These are phyloP conservation scores for Metellina segmentata DNA, from an alignment of 2,888 invertebrate genomes.

Conservation along the genomic window DNA sequence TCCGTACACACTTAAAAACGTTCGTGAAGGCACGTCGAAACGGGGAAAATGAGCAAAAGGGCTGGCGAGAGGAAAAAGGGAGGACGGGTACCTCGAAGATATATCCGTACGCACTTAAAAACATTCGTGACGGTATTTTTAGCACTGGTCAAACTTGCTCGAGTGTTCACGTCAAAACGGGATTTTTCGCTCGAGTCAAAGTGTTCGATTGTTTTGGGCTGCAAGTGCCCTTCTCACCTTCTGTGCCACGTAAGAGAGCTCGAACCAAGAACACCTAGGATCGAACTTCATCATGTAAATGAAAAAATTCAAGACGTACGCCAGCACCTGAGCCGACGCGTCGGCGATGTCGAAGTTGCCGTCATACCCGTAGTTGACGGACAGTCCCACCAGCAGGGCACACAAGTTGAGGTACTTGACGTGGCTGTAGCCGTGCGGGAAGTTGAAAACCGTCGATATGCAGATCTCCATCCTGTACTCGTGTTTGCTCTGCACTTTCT, in stretches of 20 bases:
- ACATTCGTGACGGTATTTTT: no score
- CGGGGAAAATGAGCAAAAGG: no score
- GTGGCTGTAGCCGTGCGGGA: background rate
- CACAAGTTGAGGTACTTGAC: background rate
- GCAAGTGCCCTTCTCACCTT: background rate
- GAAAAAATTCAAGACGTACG: constrained; percentile 15
- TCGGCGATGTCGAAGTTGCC: background rate
- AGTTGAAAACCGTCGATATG: background rate
- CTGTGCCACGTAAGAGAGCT: background rate
- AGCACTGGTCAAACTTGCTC: no score
- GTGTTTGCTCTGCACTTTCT: background rate
- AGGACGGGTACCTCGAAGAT: no score
- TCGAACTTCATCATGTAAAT: background rate
- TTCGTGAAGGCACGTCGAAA: no score
- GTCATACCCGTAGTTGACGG: background rate
- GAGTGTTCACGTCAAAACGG: no score
- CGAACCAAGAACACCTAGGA: background rate
- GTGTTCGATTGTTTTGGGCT: background rate
- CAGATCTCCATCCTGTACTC: background rate
- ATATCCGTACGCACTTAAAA: no score
- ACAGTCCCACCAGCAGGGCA: background rate
- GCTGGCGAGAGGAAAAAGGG: no score
- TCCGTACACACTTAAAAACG: no score
- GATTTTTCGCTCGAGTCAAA: no score
- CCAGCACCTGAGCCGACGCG: background rate